A percentile compares a stretch with the other conserved stretches of the same genome.
phyloP scores from a whole-genome alignment of 2,797 vertebrate genomes.

The Tachyglossus aculeatus region DNA sequence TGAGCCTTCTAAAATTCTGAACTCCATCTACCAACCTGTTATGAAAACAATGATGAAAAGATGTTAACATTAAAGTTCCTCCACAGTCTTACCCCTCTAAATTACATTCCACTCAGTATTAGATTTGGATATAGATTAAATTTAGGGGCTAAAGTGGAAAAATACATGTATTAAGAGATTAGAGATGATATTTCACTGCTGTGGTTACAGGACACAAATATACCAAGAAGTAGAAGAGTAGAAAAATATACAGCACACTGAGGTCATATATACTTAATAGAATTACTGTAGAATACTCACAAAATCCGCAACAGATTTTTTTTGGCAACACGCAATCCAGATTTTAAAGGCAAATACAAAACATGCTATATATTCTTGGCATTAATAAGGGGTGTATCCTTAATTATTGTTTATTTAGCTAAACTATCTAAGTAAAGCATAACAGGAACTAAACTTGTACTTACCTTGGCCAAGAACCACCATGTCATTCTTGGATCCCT shows the following conservation, averaged over 20 bases:
- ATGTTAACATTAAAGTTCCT: neutral
- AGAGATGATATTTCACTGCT: neutral
- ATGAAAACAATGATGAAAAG: too few species aligned
- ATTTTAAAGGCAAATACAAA: slow-evolving; percentile 15
- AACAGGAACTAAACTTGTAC: slow-evolving; percentile 36
- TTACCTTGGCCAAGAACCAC: slow-evolving; percentile 78
- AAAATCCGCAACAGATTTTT: neutral
- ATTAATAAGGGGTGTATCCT: slow-evolving; percentile 14
- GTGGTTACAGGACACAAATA: neutral
- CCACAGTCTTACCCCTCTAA: neutral
- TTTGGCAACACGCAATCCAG: neutral
- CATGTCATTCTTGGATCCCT: slow-evolving; percentile 77
- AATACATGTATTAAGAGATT: neutral
- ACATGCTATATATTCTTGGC: neutral
- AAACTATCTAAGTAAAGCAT: slow-evolving; percentile 34
- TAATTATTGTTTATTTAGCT: slow-evolving; percentile 34
- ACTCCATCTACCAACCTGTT: too few species aligned
- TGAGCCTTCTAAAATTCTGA: too few species aligned
- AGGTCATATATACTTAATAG: neutral
- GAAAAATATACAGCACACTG: neutral
- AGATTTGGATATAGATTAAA: neutral
- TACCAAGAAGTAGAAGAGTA: slow-evolving; percentile 2
- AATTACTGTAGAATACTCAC: neutral
- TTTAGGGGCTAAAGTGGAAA: neutral
- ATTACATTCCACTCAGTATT: slow-evolving; percentile 1